Evolutionary conservation across 1,140 invertebrate species (phyloP).

Genomic region (Camponotus floridanus): DNA sequence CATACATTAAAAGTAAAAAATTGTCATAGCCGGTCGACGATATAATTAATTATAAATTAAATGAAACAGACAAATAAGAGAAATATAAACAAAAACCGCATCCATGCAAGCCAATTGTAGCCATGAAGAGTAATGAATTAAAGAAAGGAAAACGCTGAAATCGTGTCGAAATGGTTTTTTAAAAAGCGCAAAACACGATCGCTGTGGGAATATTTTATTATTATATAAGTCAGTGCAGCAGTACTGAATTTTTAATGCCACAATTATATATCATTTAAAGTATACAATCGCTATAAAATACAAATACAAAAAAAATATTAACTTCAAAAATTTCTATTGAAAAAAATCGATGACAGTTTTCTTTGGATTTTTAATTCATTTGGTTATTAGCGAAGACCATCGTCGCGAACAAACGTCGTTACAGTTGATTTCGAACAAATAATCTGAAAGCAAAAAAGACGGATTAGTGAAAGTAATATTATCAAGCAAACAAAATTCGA

Average conservation of each 20-base stretch:
- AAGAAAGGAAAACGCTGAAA: not conserved
- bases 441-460: slow-evolving; percentile 48
- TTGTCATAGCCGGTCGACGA: not conserved
- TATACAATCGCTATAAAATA: not conserved
- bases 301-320: not conserved
- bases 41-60: not conserved
- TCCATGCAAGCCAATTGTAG: slow-evolving; percentile 48
- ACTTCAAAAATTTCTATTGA: not conserved
- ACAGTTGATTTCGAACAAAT: slow-evolving; percentile 15
- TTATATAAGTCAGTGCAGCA: not conserved
- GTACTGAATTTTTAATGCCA: not conserved
- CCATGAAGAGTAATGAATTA: not conserved
- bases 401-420: not conserved
- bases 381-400: not conserved
- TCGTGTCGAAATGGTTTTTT: not conserved
- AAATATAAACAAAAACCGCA: slow-evolving; percentile 19
- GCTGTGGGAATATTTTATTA: slow-evolving; percentile 7
- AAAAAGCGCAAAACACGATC: not conserved
- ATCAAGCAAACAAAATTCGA: not conserved
- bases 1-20: not conserved
- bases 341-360: not conserved
- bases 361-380: not conserved
- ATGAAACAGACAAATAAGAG: not conserved
- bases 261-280: slow-evolving; percentile 5
- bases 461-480: slow-evolving; percentile 5